These are phyloP conservation scores for Bombus vancouverensis DNA, from an alignment of 1,140 invertebrate species.

Conservation along the genomic window DNA sequence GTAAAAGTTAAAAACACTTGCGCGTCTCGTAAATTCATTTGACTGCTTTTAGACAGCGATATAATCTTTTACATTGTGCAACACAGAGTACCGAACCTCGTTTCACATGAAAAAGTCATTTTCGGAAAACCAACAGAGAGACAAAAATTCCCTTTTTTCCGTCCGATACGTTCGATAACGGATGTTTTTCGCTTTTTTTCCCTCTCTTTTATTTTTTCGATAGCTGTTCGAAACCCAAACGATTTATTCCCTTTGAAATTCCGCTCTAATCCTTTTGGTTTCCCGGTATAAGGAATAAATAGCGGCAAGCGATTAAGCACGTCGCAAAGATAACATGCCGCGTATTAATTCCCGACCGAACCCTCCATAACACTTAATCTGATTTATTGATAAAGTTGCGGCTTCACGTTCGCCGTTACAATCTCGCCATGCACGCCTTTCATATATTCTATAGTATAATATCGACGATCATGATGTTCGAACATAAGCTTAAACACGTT, in stretches of 20 bases:
- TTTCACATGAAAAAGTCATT: too few species aligned
- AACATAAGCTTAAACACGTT: too few species aligned
- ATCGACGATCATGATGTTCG: too few species aligned
- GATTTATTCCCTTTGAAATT: conserved; percentile 55
- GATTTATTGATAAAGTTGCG: conserved; percentile 48
- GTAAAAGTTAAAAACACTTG: too few species aligned
- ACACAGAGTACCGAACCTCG: too few species aligned
- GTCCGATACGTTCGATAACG: background rate
- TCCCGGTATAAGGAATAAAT: conserved; percentile 54
- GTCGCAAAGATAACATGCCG: conserved; percentile 12
- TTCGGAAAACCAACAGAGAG: too few species aligned
- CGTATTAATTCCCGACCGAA: conserved; percentile 39
- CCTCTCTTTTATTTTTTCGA: background rate
- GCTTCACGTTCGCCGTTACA: background rate
- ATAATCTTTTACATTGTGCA: too few species aligned
- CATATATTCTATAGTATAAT: too few species aligned
- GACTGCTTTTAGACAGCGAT: too few species aligned
- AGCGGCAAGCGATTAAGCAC: conserved; percentile 49
- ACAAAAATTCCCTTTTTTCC: background rate
- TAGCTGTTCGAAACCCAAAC: conserved; percentile 30
- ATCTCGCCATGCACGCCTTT: background rate
- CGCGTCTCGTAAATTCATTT: too few species aligned
- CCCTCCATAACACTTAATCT: conserved; percentile 10
- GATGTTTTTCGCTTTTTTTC: background rate
- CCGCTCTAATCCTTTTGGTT: conserved; percentile 47